phyloP scores from a whole-genome alignment of 1,140 invertebrate species.

The Plutomurus gul region DNA sequence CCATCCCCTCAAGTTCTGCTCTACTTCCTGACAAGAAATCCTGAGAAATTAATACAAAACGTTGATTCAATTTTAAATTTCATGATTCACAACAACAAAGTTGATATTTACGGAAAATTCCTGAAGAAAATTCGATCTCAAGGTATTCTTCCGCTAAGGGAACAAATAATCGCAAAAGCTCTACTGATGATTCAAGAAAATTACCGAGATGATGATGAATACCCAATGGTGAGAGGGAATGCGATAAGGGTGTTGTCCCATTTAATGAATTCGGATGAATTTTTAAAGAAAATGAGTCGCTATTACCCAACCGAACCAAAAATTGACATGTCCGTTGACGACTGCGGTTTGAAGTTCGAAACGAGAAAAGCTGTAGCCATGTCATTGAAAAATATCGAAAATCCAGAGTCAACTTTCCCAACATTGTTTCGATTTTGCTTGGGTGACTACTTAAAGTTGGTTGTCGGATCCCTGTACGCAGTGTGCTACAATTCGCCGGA shows the following conservation, averaged over 20 bases:
- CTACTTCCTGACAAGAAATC: conserved; percentile 2
- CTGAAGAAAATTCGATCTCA: conserved; percentile 24
- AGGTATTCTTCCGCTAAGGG: conserved; percentile 10
- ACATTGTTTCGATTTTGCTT: conserved; percentile 12
- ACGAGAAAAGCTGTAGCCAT: not conserved
- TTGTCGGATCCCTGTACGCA: conserved; percentile 21
- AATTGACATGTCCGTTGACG: not conserved
- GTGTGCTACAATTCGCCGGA: not conserved
- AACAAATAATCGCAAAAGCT: not conserved
- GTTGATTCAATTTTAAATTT: conserved; percentile 10
- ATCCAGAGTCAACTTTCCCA: not conserved
- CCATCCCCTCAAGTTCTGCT: not conserved
- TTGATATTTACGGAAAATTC: conserved; percentile 5
- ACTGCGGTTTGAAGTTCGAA: conserved; percentile 11
- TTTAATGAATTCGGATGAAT: conserved; percentile 15
- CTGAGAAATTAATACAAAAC: not conserved
- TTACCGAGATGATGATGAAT: not conserved
- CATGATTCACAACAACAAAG: not conserved
- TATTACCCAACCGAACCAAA: conserved; percentile 17
- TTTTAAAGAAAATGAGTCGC: not conserved
- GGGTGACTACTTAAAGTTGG: conserved; percentile 34
- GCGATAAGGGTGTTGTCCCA: conserved; percentile 1
- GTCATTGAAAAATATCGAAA: conserved; percentile 1
- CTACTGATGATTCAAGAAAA: conserved; percentile 33
- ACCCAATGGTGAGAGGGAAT: conserved; percentile 10